Base-by-base conservation (phyloP, 1,140 invertebrate species). In the Tribolium castaneum region DNA sequence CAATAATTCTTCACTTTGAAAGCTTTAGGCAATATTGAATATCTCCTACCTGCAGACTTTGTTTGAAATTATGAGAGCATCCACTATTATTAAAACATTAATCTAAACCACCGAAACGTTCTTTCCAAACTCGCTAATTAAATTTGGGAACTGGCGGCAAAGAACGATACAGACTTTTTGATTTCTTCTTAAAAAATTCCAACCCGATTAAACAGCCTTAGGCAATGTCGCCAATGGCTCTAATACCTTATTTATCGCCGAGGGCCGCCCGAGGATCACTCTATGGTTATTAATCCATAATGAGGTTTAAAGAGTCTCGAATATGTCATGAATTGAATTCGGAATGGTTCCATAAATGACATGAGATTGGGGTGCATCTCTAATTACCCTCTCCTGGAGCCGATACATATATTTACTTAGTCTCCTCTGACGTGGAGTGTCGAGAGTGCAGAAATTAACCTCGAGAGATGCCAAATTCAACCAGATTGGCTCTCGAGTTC, bases 1-100 rank as follows among this genome's bases (percentile, higher is more conserved):
- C 71, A 73, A 73, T 73, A 73, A 73, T 73, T 73, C 71, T 73
- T 22, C 22, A 54, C 19, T 73, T 72, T 73, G 71, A 73, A 73
- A 73, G 71, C 71, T 54, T 50, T 52, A 52, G 49, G 71, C 71
- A 73, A 73, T 73, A 51, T 73, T 35, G 59, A 66, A 66, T 66
- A 66, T 66, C 59, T 66, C 12, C 5, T 66, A 66, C 59, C 59
- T 66, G 59, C 59, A 14, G 59, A 35, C 59, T 66, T 66, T 59
- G 54, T 59, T 59, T 59, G 35, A 66, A 66, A 66, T 66, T 66
- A 66, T 34, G 59, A 14, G 12, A 34, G 59, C 59, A 66, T 66
- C 59, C 30, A 66, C 59, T 66, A 66, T 66, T 66, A 66, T 35
- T 66, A 35, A 66, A 66, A 35, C 59, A 66, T 66, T 66, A 34